These are phyloP conservation scores for Rhinoraja longicauda DNA, from an alignment of 2,797 vertebrate species.

Conservation along the genomic window DNA sequence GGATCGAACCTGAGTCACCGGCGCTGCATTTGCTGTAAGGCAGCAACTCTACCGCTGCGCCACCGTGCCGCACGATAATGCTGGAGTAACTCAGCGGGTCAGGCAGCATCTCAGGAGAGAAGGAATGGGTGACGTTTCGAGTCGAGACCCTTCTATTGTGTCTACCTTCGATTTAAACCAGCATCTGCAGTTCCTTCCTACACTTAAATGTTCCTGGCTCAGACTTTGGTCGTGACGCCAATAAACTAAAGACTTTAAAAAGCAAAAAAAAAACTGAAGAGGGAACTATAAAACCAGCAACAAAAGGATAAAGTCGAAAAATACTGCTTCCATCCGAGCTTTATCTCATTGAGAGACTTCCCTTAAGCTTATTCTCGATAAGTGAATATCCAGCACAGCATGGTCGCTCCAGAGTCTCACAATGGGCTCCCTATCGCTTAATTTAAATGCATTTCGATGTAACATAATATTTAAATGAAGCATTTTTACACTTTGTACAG, in stretches of 20 bases:
- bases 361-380: not conserved
- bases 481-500: not conserved
- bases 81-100: no score
- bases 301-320: not conserved
- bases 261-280: not conserved
- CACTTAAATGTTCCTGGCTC: no score
- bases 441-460: not conserved
- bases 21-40: no score
- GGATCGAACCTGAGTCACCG: no score
- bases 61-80: no score
- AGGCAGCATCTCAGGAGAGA: no score
- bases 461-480: conserved; percentile 7
- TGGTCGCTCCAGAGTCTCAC: not conserved
- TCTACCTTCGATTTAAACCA: no score
- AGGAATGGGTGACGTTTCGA: no score
- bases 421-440: not conserved
- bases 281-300: not conserved
- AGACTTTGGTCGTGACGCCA: not conserved
- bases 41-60: no score
- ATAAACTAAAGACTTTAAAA: not conserved
- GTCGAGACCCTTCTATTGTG: no score
- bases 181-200: no score
- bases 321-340: not conserved
- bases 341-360: not conserved
- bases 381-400: not conserved